These are phyloP conservation scores for Pollicipes pollicipes DNA, from an alignment of 1,140 invertebrate genomes.

Conservation along the genomic window DNA sequence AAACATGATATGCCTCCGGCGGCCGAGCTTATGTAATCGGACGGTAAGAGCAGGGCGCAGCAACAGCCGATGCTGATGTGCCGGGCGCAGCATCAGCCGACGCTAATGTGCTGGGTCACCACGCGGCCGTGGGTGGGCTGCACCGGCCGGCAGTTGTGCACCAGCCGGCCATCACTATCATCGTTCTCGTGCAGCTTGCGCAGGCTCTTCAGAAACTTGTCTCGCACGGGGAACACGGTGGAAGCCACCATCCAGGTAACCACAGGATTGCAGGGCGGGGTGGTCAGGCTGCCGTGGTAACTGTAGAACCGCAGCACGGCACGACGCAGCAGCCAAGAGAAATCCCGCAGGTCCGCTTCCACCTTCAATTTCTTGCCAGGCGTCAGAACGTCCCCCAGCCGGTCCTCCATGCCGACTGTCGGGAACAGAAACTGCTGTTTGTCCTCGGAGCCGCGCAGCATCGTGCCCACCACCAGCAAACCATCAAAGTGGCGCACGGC, in stretches of 20 bases:
- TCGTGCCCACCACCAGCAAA: slow-evolving; percentile 51
- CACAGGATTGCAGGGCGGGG: slow-evolving; percentile 26
- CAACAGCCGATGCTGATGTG: no score
- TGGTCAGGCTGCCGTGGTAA: slow-evolving; percentile 28
- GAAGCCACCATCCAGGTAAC: slow-evolving; percentile 27
- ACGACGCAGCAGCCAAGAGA: background rate
- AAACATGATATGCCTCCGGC: no score
- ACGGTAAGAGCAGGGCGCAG: no score
- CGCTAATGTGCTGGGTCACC: background rate
- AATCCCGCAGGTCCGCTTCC: background rate
- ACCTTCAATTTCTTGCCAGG: background rate
- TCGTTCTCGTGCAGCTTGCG: slow-evolving; percentile 9
- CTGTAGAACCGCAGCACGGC: slow-evolving; percentile 18
- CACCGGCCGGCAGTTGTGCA: slow-evolving; percentile 24
- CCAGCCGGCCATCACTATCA: slow-evolving; percentile 18
- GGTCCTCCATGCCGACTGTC: background rate
- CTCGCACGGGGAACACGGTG: background rate
- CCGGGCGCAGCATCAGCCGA: background rate
- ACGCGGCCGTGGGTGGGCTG: slow-evolving; percentile 21
- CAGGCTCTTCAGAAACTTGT: background rate
- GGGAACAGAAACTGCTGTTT: background rate
- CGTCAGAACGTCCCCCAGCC: background rate
- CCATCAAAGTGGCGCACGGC: slow-evolving; percentile 53
- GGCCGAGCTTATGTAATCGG: no score
- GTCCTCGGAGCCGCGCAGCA: slow-evolving; percentile 38